phyloP scores from a whole-genome alignment of 2,113 vertebrate species.

The Takifugu bimaculatus region DNA sequence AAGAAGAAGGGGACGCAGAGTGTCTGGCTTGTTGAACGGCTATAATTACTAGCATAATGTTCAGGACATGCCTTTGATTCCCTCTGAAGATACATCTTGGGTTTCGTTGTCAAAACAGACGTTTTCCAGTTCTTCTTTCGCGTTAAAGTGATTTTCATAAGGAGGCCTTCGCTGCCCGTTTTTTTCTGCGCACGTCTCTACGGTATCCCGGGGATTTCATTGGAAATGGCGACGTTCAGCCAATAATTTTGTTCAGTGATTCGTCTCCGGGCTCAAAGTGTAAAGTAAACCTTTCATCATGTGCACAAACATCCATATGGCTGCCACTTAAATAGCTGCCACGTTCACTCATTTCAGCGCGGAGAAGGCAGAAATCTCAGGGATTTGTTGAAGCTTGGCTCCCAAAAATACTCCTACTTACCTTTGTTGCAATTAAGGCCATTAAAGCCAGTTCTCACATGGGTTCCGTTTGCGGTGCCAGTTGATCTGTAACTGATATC shows the following conservation, averaged over 20 bases:
- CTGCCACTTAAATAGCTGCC: constrained; percentile 8
- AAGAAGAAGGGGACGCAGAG: constrained; percentile 39
- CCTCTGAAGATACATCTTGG: constrained; percentile 56
- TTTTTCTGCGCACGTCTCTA: constrained; percentile 63
- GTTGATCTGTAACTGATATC: constrained; percentile 37
- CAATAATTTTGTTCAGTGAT: constrained; percentile 24
- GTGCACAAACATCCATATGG: constrained; percentile 2
- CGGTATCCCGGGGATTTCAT: constrained; percentile 54
- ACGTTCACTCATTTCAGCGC: background rate
- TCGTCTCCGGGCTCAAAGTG: background rate
- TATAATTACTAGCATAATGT: constrained; percentile 63
- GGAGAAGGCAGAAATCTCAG: background rate
- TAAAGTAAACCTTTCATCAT: constrained; percentile 17
- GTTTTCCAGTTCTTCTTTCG: constrained; percentile 69
- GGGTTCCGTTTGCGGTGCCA: constrained; percentile 11
- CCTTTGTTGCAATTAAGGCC: background rate
- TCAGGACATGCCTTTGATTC: constrained; percentile 65
- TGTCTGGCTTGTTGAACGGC: constrained; percentile 60
- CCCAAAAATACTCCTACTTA: background rate
- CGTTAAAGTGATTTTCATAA: constrained; percentile 61
- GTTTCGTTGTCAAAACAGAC: constrained; percentile 64
- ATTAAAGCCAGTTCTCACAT: constrained; percentile 8
- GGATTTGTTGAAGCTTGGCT: constrained; percentile 8
- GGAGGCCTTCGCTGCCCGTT: constrained; percentile 48
- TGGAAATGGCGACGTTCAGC: constrained; percentile 4